phyloP scores from a whole-genome alignment of 2,797 vertebrate genomes.

The Enteromius viviparus region DNA sequence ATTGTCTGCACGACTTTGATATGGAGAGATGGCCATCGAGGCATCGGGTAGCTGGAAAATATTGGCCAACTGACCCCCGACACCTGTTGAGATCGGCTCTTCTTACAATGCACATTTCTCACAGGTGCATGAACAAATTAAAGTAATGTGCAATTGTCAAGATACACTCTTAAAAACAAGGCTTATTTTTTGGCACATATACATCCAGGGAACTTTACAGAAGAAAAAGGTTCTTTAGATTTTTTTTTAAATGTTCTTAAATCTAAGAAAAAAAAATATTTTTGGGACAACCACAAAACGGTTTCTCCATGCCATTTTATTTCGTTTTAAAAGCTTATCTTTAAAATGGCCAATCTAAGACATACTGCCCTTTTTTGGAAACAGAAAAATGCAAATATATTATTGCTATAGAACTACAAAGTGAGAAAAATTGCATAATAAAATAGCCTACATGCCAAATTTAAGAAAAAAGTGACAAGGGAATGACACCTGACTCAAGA shows the following conservation, averaged over 20 bases:
- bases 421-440: background rate
- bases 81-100: conserved; percentile 9
- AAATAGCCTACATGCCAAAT: background rate
- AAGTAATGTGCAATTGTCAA: background rate
- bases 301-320: background rate
- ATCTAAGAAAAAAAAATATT: background rate
- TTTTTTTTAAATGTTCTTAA: background rate
- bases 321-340: background rate
- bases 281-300: background rate
- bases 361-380: background rate
- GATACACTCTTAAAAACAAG: background rate
- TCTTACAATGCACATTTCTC: background rate
- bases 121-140: conserved; percentile 34
- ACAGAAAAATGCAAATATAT: background rate
- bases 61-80: conserved; percentile 67
- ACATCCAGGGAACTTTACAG: background rate
- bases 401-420: background rate
- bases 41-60: conserved; percentile 29
- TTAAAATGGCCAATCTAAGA: background rate
- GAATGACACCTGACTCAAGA: background rate
- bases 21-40: conserved; percentile 70
- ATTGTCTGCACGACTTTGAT: conserved; percentile 78
- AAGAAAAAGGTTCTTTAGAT: background rate
- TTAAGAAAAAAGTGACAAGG: background rate
- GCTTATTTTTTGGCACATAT: background rate